These are phyloP conservation scores for Therioaphis trifolii DNA, from an alignment of 2,888 invertebrate genomes.

Conservation along the genomic window DNA sequence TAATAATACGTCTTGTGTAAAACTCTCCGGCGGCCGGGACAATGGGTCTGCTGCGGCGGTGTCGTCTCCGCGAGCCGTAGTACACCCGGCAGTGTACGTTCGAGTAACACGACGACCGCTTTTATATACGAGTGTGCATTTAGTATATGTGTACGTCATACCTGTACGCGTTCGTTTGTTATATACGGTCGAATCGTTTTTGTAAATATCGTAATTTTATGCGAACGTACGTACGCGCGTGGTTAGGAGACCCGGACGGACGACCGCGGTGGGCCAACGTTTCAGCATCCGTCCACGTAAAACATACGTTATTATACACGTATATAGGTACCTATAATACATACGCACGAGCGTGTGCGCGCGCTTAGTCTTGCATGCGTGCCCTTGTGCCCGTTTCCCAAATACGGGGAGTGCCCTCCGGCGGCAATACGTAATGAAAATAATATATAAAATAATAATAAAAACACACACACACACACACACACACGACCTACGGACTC, in stretches of 20 bases:
- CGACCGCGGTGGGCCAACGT: not conserved
- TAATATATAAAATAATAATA: constrained; percentile 11
- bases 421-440: constrained; percentile 3
- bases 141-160: too few relatives aligned
- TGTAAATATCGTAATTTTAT: not conserved
- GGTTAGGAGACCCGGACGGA: too few relatives aligned
- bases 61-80: too few relatives aligned
- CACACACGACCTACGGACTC: not conserved
- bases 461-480: not conserved
- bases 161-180: too few relatives aligned
- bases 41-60: too few relatives aligned
- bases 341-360: not conserved
- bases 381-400: constrained; percentile 35
- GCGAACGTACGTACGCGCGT: not conserved
- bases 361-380: not conserved
- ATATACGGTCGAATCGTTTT: not conserved
- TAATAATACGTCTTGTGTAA: too few relatives aligned
- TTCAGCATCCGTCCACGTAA: too few relatives aligned
- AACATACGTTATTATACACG: not conserved
- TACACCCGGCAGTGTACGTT: too few relatives aligned
- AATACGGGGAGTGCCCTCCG: constrained; percentile 48
- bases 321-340: too few relatives aligned
- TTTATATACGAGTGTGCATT: too few relatives aligned
- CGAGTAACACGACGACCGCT: too few relatives aligned
- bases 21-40: too few relatives aligned